phyloP scores from a whole-genome alignment of 2,113 vertebrate genomes.

The Pachycephala philippinensis region DNA sequence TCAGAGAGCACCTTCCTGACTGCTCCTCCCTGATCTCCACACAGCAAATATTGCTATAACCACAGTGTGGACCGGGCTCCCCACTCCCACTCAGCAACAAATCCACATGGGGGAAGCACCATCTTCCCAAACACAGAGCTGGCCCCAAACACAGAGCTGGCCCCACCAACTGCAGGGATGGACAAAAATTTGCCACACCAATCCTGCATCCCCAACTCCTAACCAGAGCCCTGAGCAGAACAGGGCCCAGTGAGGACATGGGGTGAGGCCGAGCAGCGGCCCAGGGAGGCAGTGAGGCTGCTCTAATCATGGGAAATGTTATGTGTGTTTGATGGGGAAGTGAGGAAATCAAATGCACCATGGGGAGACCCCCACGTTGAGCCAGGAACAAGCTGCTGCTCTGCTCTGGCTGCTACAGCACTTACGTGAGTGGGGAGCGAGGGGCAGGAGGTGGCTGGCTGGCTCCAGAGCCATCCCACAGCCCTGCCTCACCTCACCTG shows the following conservation, averaged over 20 bases:
- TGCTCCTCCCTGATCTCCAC: neutral
- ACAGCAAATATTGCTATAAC: neutral
- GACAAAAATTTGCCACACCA: neutral
- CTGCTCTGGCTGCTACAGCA: slow-evolving; percentile 25
- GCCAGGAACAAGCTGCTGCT: neutral
- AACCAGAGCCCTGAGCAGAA: neutral
- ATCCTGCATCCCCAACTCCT: neutral
- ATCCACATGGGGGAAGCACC: neutral
- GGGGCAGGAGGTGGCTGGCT: neutral
- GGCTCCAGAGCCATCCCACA: neutral
- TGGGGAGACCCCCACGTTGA: neutral
- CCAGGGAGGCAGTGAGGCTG: neutral
- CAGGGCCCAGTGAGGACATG: neutral
- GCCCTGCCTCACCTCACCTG: neutral
- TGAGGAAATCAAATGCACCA: slow-evolving; percentile 10
- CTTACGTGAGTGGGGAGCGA: neutral
- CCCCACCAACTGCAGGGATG: neutral
- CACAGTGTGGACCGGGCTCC: accelerated
- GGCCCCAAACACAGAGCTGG: too few relatives aligned
- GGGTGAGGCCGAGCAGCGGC: neutral
- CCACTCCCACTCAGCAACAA: neutral
- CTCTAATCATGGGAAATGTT: neutral
- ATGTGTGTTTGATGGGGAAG: neutral
- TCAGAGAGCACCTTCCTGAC: neutral
- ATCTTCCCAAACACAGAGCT: neutral